Evolutionary conservation across 2,113 vertebrate genomes (phyloP), one percentile per base, ranked within the genome.

Genomic region (Tricholaema leucomelas): DNA sequence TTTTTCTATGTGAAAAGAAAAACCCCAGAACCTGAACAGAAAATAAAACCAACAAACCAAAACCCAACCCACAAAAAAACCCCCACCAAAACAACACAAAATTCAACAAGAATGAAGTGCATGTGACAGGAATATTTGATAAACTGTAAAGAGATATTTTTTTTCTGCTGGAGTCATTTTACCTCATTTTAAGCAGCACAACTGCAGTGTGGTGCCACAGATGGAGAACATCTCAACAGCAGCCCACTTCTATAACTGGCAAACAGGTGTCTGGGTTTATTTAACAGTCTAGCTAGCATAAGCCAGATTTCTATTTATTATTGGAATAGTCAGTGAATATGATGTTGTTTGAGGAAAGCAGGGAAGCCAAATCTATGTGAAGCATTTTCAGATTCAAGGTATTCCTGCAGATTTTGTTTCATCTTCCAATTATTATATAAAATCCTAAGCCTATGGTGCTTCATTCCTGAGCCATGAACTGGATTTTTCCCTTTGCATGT

Each of bases 201-300:
- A 25, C 36, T 67, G 50, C 16, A 71, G 12, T 36, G 33, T 93
- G 40, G 25, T 6, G 0, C 14, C 87, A 42, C 65, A 88, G 86
- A 93, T 76, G 66, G 70, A 70, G 65, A 88, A 65, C 44, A 84
- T 75, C 50, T 40, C 36, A 93, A 72, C 21, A 84, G n/a, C 61
- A 90, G 31, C 33, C 61, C 33, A 44, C 54, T 91, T 94, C 84
- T 78, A 90, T 90, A 81, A 86, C 59, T 76, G 70, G 30, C 8
- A 82, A 92, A 58, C 59, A 86, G 81, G 74, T 93, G 74, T 76
- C 74, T 76, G 59, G 28, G 66, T 95, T 95, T 94, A 80, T 90
- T 94, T 87, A 93, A 70, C 64, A 86, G 87, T 55, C 33, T 85
- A 85, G 36, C 25, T 77, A 70, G 33, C 52, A 42, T 50, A 88